Evolutionary conservation across 1,140 invertebrate genomes (phyloP), one percentile per base, ranked within the genome.

Genomic region (Meteorus sp.): DNA sequence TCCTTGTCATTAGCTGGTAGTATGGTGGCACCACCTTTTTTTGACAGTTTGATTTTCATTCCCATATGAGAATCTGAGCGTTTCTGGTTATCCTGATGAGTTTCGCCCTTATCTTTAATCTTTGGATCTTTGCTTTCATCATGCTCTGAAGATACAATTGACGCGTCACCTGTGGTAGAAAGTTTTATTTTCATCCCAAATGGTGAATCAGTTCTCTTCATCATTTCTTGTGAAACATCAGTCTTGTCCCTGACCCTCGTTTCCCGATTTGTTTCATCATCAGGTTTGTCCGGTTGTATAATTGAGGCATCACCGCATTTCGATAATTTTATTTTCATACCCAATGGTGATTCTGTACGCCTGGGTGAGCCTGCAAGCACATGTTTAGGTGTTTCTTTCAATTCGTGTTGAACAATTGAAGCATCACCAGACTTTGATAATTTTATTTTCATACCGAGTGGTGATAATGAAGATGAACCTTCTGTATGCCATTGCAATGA

Each of bases 221-320:
- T 43, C 9, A 45, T 19, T 11, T 57, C 59, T 31, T 61, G 23
- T 23, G 43, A 25, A 2, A 53, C 60, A 57, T 68, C 67, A 33
- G 61, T 58, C 39, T 57, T 59, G 9, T 57, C 55, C 27, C 60
- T 54, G 13, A 41, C 48, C 17, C 29, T 63, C 11, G 45, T 65
- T 64, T 29, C 52, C 55, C 53, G 23, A 23, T 64, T 6, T 44
- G 20, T 9, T 72, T 63, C 5, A 67, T 65, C 1, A 4, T 64
- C 59, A 5, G 56, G 50, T 45, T 51, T 58, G 9, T 72, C 70
- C 2, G 69, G 63, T 58, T 72, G 71, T 44, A 76, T 66, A 37
- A 80, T 80, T 13, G 77, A 77, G 6, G 75, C 75, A 50, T 79
- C 77, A n/a, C 77, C 78, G 20, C 62, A 69, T 56, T 78, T 80